Evolutionary conservation across 2,797 vertebrate genomes (phyloP), one percentile per base, ranked within the genome.

Genomic region (Pipistrellus kuhlii): DNA sequence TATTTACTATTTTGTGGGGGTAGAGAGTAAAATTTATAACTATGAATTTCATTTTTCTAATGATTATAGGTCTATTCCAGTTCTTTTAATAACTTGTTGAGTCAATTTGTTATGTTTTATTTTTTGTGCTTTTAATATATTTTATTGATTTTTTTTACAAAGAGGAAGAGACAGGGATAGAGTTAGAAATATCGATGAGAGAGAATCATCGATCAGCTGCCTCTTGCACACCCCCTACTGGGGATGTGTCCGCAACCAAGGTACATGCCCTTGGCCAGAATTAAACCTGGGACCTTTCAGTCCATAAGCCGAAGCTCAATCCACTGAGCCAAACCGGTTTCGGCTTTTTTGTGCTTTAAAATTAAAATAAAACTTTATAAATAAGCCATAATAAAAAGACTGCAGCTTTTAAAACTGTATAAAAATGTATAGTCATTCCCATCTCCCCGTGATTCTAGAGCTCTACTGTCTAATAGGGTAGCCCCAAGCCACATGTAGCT

Each of bases 341-440:
- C 6, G 77, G 38, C 6, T 6, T 17, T 78, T 84, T 76, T 88
- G 3, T 71, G 55, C 18, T 64, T 90, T 72, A 51, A 78, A 23
- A 44, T 85, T 73, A 95, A 71, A 85, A 71, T 66, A 9, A 64
- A 85, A 80, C 32, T 75, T 82, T 80, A 35, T 85, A 93, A 94
- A 84, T 51, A 87, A 85, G 23, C 27, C 91, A 59, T 57, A 30
- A 72, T 64, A 91, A 85, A 66, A 82, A 94, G 23, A 51, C 20
- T 73, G 8, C 32, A 73, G 10, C 27, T 84, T 84, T 92, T 88
- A 80, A 90, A 94, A 85, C 73, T 88, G 1, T 15, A 85, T 88
- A 66, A 92, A 94, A 85, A 78, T 88, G 1, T 20, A 81, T 18
- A 21, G 13, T 30, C 32, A 41, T 23, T 46, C 44, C 11, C 27